These are phyloP conservation scores for Lucilia sericata DNA, from an alignment of 1,140 invertebrate genomes.

Conservation along the genomic window DNA sequence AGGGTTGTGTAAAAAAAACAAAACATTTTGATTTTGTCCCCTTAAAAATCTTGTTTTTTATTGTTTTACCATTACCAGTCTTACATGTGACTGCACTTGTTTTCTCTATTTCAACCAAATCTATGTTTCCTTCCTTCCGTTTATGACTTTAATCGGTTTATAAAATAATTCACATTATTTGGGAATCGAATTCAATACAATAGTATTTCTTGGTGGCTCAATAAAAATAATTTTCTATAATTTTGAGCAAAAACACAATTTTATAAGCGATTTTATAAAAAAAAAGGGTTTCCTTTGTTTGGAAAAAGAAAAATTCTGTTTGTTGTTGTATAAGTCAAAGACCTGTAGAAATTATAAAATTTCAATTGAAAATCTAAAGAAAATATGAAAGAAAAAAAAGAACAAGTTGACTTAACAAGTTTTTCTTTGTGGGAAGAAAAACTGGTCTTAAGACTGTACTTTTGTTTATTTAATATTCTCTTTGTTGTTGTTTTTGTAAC, in stretches of 20 bases:
- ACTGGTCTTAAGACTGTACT: slow-evolving; percentile 15
- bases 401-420: slow-evolving; percentile 13
- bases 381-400: background rate
- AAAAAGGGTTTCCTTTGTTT: background rate
- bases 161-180: background rate
- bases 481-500: background rate
- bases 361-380: slow-evolving; percentile 10
- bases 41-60: background rate
- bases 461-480: background rate
- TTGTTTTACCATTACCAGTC: background rate
- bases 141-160: slow-evolving; percentile 5
- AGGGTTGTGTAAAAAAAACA: too few species aligned
- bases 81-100: slow-evolving; percentile 20
- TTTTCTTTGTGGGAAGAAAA: slow-evolving; percentile 27
- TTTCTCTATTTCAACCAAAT: background rate
- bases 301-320: background rate
- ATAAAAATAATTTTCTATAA: too few species aligned
- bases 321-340: background rate
- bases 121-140: slow-evolving; percentile 37
- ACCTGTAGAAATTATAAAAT: background rate
- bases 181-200: too few species aligned
- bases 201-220: too few species aligned
- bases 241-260: too few species aligned
- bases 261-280: background rate
- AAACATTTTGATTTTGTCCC: background rate